Conservation (phyloP, 2,113 vertebrate species). For the Eira barbara region DNA sequence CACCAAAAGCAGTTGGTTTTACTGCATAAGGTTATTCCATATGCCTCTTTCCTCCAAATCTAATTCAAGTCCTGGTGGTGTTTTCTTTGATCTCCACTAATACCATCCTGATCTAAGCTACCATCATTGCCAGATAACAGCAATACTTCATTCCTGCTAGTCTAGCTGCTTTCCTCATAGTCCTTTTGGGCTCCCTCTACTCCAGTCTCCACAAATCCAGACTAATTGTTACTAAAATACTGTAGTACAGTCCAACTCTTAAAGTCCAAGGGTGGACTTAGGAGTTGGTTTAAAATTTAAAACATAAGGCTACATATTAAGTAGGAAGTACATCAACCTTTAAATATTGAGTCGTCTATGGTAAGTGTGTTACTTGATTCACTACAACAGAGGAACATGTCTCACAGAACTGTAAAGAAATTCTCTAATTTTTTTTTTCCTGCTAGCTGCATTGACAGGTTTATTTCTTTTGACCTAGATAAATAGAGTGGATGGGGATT, state of each 20-base stretch:
- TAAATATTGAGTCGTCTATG: not conserved
- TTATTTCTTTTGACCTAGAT: conserved; percentile 56
- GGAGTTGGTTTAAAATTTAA: conserved; percentile 7
- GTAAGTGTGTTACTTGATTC: not conserved
- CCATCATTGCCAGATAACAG: not conserved
- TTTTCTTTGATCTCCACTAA: not conserved
- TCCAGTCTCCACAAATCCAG: not conserved
- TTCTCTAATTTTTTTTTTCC: not conserved
- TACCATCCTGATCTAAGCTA: not conserved
- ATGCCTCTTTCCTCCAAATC: not conserved
- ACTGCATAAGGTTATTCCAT: not conserved
- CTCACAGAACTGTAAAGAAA: not conserved
- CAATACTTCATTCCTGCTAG: not conserved
- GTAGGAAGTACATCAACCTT: not conserved
- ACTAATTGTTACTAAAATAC: not conserved
- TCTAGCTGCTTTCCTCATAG: not conserved
- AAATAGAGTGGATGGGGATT: conserved; percentile 29
- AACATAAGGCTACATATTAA: not conserved
- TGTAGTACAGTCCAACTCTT: too few species aligned
- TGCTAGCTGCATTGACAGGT: not conserved
- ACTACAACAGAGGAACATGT: not conserved
- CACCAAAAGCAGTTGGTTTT: conserved; percentile 25
- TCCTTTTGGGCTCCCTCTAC: not conserved
- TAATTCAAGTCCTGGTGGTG: not conserved
- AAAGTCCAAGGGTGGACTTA: not conserved